Conservation (phyloP, 2,113 vertebrate genomes). For the Salminus brasiliensis region DNA sequence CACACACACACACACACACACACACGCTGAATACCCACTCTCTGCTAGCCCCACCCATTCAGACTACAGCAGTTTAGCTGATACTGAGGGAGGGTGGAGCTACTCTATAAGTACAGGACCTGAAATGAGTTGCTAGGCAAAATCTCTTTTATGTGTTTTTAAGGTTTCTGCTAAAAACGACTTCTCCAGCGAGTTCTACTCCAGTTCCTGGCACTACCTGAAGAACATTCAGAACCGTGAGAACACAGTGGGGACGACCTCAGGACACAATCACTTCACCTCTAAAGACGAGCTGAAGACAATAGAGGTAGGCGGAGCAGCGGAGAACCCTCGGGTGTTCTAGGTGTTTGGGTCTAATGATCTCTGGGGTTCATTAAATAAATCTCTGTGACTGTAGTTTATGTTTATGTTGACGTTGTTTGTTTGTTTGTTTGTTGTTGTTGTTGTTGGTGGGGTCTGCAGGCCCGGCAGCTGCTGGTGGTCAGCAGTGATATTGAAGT, state of each 20-base stretch:
- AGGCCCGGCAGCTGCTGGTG: constrained; percentile 84
- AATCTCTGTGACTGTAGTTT: no score
- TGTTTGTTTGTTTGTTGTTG: neutral
- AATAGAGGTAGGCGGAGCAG: constrained; percentile 53
- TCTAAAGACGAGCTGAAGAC: constrained; percentile 66
- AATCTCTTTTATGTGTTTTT: neutral
- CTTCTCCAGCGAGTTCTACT: constrained; percentile 86
- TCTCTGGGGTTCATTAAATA: no score
- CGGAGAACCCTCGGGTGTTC: no score
- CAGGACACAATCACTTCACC: constrained; percentile 59
- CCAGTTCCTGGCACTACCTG: constrained; percentile 87
- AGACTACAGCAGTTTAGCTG: no score
- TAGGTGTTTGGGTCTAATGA: no score
- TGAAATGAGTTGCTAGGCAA: no score
- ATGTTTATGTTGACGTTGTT: no score
- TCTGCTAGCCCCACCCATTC: no score
- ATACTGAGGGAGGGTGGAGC: no score
- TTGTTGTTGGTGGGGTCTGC: neutral
- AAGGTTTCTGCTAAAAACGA: constrained; percentile 87
- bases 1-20: neutral
- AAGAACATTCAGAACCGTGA: constrained; percentile 61
- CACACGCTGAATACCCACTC: neutral
- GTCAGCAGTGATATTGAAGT: constrained; percentile 88
- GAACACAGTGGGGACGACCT: constrained; percentile 40
- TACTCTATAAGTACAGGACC: no score